These are phyloP conservation scores for Centrocercus urophasianus DNA, from an alignment of 2,113 vertebrate species.

Conservation along the genomic window DNA sequence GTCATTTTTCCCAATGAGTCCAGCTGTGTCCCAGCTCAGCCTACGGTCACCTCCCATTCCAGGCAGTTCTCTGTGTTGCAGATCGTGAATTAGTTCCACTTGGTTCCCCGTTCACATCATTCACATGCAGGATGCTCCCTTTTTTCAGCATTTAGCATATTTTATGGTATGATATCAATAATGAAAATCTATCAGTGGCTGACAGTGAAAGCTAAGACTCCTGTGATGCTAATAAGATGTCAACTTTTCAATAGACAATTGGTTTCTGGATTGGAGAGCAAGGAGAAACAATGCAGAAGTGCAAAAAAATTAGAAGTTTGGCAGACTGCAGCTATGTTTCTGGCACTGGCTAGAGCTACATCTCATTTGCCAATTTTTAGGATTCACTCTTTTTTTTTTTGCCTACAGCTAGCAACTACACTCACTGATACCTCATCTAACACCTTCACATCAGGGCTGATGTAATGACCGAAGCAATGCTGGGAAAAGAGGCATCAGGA, in stretches of 20 bases:
- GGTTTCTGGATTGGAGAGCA: background rate
- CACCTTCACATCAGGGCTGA: background rate
- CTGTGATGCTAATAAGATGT: background rate
- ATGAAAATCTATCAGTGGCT: background rate
- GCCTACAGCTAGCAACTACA: background rate
- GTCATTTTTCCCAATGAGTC: too few relatives aligned
- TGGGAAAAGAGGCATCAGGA: background rate
- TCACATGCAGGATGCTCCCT: background rate
- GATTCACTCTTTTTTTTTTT: background rate
- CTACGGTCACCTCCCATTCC: too few relatives aligned
- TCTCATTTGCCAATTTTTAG: background rate
- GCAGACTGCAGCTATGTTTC: background rate
- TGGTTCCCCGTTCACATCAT: background rate
- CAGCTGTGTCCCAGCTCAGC: too few relatives aligned
- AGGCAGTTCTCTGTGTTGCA: too few relatives aligned
- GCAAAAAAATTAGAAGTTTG: background rate
- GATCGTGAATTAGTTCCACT: too few relatives aligned
- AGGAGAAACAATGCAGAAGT: background rate
- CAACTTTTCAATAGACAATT: background rate
- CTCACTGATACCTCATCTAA: background rate
- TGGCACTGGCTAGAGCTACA: background rate
- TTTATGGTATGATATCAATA: background rate
- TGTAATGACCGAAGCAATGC: background rate
- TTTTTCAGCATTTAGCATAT: background rate
- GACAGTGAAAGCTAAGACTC: background rate